Evolutionary conservation across 2,113 vertebrate genomes (phyloP), one percentile per base, ranked within the genome.

Genomic region (Chaenogobius annularis): DNA sequence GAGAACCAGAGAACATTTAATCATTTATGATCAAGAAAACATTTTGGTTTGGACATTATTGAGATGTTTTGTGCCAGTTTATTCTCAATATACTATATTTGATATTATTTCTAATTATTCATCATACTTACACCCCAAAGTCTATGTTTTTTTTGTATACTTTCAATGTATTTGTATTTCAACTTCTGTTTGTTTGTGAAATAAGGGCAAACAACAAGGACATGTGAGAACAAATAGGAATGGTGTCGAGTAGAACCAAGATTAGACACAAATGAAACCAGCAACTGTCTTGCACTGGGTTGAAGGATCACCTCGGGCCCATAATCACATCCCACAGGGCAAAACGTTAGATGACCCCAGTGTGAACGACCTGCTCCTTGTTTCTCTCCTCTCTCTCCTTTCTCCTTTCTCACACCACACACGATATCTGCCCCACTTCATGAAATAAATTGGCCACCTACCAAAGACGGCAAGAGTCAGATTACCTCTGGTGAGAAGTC

Each of bases 301-400:
- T 89, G 89, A 92, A 90, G 87, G 87, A 91, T 92, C 89, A 91
- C 92, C 90, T 81, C 66, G 85, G 88, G 91, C 82, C 83, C 75
- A 88, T 92, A 92, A 93, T 93, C 90, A 89, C 85, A 82, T 84
- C 90, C 86, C 70, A 80, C 88, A 91, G 89, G 89, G 88, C 88
- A 88, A 81, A 76, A 62, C 80, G 83, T 86, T 82, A 90, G 88
- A 76, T 85, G 66, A 75, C 84, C 83, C 64, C 65, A 68, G 74
- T 85, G 87, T 85, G 85, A 91, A 88, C 87, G 88, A 90, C 82
- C 74, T 76, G 77, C 79, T 80, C 83, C 81, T 73, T 90, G 91
- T 91, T 91, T 90, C 89, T 91, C 87, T 78, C 88, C 67, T 26
- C 73, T 77, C 72, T 76, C 64, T 54, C 69, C 69, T 75, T 68